Conservation (phyloP, 2,797 vertebrate genomes). For the Allobates femoralis region DNA sequence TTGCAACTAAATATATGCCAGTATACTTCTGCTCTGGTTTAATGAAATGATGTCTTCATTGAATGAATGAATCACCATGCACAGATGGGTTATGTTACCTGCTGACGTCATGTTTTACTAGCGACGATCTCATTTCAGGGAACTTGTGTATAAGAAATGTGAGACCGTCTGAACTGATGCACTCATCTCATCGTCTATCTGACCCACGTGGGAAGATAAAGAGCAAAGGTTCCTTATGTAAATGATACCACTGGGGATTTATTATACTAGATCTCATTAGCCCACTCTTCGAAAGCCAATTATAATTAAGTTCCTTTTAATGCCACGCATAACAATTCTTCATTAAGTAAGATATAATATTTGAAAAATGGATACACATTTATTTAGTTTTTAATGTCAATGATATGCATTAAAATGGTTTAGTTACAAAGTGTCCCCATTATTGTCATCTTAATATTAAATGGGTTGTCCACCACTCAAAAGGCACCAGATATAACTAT, state of each 20-base stretch:
- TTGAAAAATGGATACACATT: no score
- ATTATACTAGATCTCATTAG: background rate
- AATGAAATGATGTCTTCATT: constrained; percentile 33
- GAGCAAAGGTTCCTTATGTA: constrained; percentile 20
- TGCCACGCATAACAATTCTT: background rate
- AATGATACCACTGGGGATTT: background rate
- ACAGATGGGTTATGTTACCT: constrained; percentile 57
- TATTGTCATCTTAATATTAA: background rate
- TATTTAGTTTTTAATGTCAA: no score
- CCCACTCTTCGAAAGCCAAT: background rate
- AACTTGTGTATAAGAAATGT: constrained; percentile 45
- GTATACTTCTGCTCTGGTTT: constrained; percentile 31
- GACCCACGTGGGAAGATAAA: constrained; percentile 11
- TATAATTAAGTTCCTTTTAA: background rate
- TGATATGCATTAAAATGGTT: background rate
- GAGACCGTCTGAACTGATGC: constrained; percentile 15
- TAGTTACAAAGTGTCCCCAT: background rate
- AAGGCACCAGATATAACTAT: no score
- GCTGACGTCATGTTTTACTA: constrained; percentile 55
- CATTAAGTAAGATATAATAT: background rate
- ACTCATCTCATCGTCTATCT: constrained; percentile 31
- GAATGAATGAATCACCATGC: constrained; percentile 55
- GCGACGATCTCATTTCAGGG: constrained; percentile 43
- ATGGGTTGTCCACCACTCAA: no score
- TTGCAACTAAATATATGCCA: constrained; percentile 23